These are phyloP conservation scores for Synanthedon andrenaeformis DNA, from an alignment of 2,888 invertebrate species.

Conservation along the genomic window DNA sequence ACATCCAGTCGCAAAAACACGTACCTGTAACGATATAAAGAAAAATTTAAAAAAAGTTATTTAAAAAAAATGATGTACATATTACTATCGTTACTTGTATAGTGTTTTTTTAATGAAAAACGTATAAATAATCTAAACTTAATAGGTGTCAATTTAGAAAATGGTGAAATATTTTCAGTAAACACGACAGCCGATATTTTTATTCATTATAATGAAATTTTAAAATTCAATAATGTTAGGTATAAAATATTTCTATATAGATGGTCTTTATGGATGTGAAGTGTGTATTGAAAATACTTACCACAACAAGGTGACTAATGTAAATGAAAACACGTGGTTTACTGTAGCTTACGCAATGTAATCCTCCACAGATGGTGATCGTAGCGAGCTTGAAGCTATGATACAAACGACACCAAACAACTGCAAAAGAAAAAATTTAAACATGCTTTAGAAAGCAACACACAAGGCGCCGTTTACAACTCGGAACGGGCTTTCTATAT, in stretches of 20 bases:
- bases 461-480: slow-evolving; percentile 46
- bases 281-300: slow-evolving; percentile 6
- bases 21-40: background rate
- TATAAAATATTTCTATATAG: no score
- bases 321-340: slow-evolving; percentile 40
- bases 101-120: no score
- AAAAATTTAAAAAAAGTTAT: no score
- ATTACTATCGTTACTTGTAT: no score
- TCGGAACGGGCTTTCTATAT: slow-evolving; percentile 59
- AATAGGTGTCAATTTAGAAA: no score
- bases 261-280: no score
- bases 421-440: slow-evolving; percentile 72
- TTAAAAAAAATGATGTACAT: no score
- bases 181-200: slow-evolving; percentile 8
- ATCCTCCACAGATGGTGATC: slow-evolving; percentile 72
- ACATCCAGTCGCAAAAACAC: background rate
- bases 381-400: slow-evolving; percentile 72
- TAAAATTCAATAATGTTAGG: no score
- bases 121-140: no score
- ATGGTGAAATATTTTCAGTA: no score
- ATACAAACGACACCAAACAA: slow-evolving; percentile 72
- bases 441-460: slow-evolving; percentile 68
- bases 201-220: slow-evolving; percentile 7
- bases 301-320: slow-evolving; percentile 8
- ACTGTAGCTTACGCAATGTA: slow-evolving; percentile 64